Evolutionary conservation across 53 echinoderm and acorn worm species (phyloP), one percentile per base, ranked within the genome.

Genomic region (Echinometra lucunter): DNA sequence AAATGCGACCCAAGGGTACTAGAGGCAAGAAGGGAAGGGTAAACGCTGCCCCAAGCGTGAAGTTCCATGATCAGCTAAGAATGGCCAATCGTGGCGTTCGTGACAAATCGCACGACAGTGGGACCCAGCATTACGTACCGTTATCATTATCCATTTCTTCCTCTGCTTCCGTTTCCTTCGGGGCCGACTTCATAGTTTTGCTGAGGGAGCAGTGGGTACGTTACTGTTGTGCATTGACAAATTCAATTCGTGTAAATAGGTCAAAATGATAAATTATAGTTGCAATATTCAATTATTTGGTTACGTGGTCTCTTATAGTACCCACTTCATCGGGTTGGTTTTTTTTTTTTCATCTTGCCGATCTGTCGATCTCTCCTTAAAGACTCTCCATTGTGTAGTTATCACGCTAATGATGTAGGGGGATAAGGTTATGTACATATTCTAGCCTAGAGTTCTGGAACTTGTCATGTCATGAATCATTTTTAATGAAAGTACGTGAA

Each of bases 401-500:
- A 42, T 0, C 38, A 42, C 11, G 21, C 40, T 78, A 78, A 78
- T 78, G 78, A 42, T 78, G 11, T 58, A 34, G 23, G 27, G 23
- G 42, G 42, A 78, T 78, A 42, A 19, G 23, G 38, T 38, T 32
- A 42, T 78, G 78, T 78, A 19, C 42, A 37, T 78, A 37, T n/a
- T n/a, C 37, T 38, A 18, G 75, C 32, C 28, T 69, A 40, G 42
- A 78, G 17, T 42, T 21, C 19, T 38, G 38, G 16, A 38, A 23
- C 78, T 78, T 78, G 78, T 2, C 42, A 40, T 38, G 21, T 42
- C 78, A 78, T 78, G 7, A 78, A 78, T 78, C 78, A 78, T 78
- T 78, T 78, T 78, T 78, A 78, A 78, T 78, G 78, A 78, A 78
- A 78, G 78, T 78, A 78, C 78, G 78, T 78, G 78, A 44, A 42